Conservation (phyloP, 2,113 vertebrate genomes). For the Takifugu flavidus region DNA sequence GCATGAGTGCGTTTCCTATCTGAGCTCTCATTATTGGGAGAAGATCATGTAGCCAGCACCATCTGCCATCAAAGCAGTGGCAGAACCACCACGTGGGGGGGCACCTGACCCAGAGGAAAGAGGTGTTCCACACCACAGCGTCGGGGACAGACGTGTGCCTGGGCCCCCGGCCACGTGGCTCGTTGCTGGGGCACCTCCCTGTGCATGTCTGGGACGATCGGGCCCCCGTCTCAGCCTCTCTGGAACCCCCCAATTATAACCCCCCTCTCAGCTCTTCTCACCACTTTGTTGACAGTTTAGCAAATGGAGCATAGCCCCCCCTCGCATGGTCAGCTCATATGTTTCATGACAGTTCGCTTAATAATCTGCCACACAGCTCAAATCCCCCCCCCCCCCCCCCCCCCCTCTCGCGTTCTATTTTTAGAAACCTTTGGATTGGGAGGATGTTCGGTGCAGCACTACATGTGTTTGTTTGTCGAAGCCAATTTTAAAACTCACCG, state of each 20-base stretch:
- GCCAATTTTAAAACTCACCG: too few relatives aligned
- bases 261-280: constrained; percentile 3
- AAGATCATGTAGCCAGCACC: too few relatives aligned
- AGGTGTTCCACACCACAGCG: not conserved
- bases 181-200: not conserved
- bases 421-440: constrained; percentile 9
- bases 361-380: constrained; percentile 15
- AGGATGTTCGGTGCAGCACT: constrained; percentile 4
- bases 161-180: too few relatives aligned
- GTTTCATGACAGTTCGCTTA: constrained; percentile 7
- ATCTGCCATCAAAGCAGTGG: too few relatives aligned
- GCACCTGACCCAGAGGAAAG: too few relatives aligned
- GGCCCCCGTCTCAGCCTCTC: not conserved
- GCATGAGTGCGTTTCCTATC: too few relatives aligned
- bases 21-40: too few relatives aligned
- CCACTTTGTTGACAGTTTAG: constrained; percentile 10
- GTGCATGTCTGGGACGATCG: not conserved
- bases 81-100: too few relatives aligned
- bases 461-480: constrained; percentile 12
- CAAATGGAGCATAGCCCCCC: constrained; percentile 11
- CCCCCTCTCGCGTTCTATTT: constrained; percentile 5
- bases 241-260: constrained; percentile 17
- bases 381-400: not conserved
- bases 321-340: constrained; percentile 10
- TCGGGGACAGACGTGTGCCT: not conserved